Percentiles rank a stretch among this genome's conserved stretches.
These are phyloP conservation scores for Orthonychiurus folsomi DNA, from an alignment of 2,888 invertebrate genomes.

Conservation along the genomic window DNA sequence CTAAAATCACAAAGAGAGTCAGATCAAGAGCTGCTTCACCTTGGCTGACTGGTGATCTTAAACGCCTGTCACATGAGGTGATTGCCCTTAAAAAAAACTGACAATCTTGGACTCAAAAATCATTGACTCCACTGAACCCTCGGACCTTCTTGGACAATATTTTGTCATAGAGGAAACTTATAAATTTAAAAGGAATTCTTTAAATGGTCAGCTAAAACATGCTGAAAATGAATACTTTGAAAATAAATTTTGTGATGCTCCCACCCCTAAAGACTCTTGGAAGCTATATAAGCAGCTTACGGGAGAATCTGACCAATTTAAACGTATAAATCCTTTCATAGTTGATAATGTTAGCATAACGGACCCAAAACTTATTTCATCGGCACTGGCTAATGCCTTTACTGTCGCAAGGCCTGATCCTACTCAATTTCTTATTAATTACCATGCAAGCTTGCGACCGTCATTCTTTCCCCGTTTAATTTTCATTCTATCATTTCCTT, in stretches of 20 bases:
- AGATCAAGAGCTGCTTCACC: neutral
- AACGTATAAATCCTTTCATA: neutral
- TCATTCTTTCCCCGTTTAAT: neutral
- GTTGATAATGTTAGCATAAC: neutral
- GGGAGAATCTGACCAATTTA: neutral
- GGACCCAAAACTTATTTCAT: neutral
- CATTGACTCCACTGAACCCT: too few species aligned
- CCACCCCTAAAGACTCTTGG: neutral
- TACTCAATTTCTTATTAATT: neutral
- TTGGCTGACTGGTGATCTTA: neutral
- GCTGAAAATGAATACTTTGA: neutral
- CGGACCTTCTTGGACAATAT: too few species aligned
- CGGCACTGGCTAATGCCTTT: neutral
- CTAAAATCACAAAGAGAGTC: neutral
- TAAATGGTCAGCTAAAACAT: neutral
- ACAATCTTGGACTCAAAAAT: too few species aligned
- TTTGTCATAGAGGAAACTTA: neutral
- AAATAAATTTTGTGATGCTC: neutral
- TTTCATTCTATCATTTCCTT: neutral
- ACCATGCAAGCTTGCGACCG: neutral
- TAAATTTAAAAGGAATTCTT: neutral
- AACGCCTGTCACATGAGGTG: neutral
- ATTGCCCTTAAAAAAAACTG: neutral
- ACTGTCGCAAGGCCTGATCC: neutral
- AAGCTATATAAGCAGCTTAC: neutral